Percentiles rank a stretch among this genome's conserved stretches.
These are phyloP conservation scores for Aradus depressus DNA, from an alignment of 2,888 invertebrate genomes.

Conservation along the genomic window DNA sequence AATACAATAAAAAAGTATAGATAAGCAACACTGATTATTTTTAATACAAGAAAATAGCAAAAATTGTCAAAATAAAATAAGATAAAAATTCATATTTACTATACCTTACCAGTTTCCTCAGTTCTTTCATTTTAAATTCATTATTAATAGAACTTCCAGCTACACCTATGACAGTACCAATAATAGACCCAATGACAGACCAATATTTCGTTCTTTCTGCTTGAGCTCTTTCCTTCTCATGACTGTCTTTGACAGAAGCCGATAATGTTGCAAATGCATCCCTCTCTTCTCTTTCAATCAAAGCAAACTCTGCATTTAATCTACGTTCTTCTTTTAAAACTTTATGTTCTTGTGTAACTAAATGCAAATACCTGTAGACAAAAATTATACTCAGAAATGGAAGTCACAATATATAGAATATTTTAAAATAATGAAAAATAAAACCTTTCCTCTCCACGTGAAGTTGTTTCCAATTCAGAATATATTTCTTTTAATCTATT, in stretches of 20 bases:
- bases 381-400: background rate
- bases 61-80: too few relatives aligned
- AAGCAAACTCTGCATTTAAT: conserved; percentile 47
- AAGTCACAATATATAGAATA: background rate
- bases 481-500: conserved; percentile 57
- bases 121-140: conserved; percentile 51
- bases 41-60: too few relatives aligned
- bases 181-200: conserved; percentile 60
- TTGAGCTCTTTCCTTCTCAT: conserved; percentile 70
- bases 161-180: conserved; percentile 54
- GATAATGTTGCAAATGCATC: conserved; percentile 61
- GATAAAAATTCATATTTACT: too few relatives aligned
- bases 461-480: conserved; percentile 61
- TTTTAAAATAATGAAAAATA: conserved; percentile 23
- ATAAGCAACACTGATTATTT: too few relatives aligned
- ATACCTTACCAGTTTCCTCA: conserved; percentile 44
- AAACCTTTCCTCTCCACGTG: conserved; percentile 65
- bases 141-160: conserved; percentile 56
- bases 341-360: conserved; percentile 49
- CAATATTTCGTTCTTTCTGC: conserved; percentile 77
- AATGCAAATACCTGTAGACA: conserved; percentile 37
- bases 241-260: conserved; percentile 53
- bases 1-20: too few relatives aligned
- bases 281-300: conserved; percentile 61
- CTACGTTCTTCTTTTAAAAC: conserved; percentile 40